These are phyloP conservation scores for Cetonia aurata DNA, from an alignment of 2,888 invertebrate genomes.

Conservation along the genomic window DNA sequence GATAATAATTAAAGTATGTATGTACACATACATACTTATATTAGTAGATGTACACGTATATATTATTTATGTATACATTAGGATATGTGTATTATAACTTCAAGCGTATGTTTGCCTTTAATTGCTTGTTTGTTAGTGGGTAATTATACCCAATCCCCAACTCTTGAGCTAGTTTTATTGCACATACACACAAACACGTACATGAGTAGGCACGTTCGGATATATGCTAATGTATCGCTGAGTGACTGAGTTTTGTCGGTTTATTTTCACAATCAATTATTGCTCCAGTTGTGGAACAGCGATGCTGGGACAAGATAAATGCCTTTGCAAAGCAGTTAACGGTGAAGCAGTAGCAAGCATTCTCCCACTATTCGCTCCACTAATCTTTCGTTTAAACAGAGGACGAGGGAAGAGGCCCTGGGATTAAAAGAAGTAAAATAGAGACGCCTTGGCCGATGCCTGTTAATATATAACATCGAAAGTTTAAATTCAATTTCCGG, in stretches of 20 bases:
- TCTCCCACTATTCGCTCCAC: slow-evolving; percentile 36
- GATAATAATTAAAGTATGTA: too few species aligned
- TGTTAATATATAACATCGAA: slow-evolving; percentile 11
- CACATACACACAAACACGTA: slow-evolving; percentile 4
- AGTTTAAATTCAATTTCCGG: slow-evolving; percentile 25
- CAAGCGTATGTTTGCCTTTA: slow-evolving; percentile 24
- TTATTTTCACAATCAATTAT: slow-evolving; percentile 41
- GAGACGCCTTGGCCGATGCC: slow-evolving; percentile 7
- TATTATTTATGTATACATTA: slow-evolving; percentile 9
- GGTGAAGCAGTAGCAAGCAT: slow-evolving; percentile 30
- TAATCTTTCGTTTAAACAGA: slow-evolving; percentile 36
- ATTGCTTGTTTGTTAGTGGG: slow-evolving; percentile 33
- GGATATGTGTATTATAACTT: slow-evolving; percentile 11
- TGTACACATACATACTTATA: too few species aligned
- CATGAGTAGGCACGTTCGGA: slow-evolving; percentile 6
- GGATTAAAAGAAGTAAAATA: slow-evolving; percentile 4
- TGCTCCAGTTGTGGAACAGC: slow-evolving; percentile 29
- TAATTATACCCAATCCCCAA: slow-evolving; percentile 35
- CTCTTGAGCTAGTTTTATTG: slow-evolving; percentile 35
- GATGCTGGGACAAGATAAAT: slow-evolving; percentile 36
- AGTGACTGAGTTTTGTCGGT: slow-evolving; percentile 38
- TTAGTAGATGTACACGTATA: not conserved
- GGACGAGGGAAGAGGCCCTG: slow-evolving; percentile 5
- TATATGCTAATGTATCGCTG: slow-evolving; percentile 35
- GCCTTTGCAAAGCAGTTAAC: slow-evolving; percentile 39